Conservation (phyloP, 1,140 invertebrate species). For the Dreissena polymorpha region DNA sequence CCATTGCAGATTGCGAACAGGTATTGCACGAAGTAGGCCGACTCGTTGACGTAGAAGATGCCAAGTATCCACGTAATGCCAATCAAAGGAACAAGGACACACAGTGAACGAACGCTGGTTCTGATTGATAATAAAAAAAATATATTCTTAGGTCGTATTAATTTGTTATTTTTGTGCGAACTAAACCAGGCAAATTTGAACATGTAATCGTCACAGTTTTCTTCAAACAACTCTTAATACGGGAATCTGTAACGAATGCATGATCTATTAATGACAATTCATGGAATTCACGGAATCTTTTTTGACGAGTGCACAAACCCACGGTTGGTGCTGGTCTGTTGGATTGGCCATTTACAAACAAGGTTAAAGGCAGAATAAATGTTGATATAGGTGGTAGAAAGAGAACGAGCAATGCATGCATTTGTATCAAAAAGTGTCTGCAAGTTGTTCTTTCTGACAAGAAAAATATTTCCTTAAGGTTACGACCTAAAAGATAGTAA, state of each 20-base stretch:
- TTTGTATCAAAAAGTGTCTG: too few species aligned
- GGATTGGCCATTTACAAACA: too few species aligned
- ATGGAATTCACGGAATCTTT: background rate
- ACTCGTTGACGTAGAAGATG: slow-evolving; percentile 25
- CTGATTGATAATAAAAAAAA: slow-evolving; percentile 19
- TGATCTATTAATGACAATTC: background rate
- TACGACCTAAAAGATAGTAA: background rate
- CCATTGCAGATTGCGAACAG: slow-evolving; percentile 39
- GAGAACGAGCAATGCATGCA: too few species aligned
- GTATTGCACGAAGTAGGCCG: slow-evolving; percentile 22
- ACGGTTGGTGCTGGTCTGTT: background rate
- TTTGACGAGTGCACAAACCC: background rate
- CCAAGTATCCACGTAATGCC: slow-evolving; percentile 27
- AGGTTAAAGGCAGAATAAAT: too few species aligned
- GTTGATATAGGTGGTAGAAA: too few species aligned
- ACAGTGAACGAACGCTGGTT: slow-evolving; percentile 26
- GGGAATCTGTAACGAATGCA: background rate
- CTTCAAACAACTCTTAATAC: background rate
- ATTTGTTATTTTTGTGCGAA: background rate
- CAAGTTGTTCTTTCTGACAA: too few species aligned
- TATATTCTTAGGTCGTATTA: background rate
- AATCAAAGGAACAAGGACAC: slow-evolving; percentile 26
- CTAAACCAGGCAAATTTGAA: background rate
- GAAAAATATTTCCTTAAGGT: background rate
- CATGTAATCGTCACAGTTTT: background rate